A percentile compares a stretch with the other conserved stretches of the same genome.
Evolutionary conservation across 1,140 invertebrate genomes (phyloP).

Genomic region (Thaumatotibia leucotreta): DNA sequence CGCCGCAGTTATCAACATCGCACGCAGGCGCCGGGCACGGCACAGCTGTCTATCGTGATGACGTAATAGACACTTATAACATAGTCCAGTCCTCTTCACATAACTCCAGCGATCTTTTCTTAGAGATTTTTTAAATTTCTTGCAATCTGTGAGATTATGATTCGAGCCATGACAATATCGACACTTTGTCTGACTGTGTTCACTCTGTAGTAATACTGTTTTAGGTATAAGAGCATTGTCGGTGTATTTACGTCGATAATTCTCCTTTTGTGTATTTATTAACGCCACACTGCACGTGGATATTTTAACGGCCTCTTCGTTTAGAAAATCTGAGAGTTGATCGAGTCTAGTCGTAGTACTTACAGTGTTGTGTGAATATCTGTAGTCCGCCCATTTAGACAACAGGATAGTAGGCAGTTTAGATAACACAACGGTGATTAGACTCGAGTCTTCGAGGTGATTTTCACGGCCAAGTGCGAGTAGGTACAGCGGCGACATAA

Average conservation of each 20-base stretch:
- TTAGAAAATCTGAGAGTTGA: conserved; percentile 19
- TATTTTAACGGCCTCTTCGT: conserved; percentile 21
- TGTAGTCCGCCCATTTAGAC: conserved; percentile 27
- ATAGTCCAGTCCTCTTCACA: conserved; percentile 16
- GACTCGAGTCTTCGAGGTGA: conserved; percentile 18
- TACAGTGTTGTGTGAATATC: conserved; percentile 15
- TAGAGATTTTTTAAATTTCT: conserved; percentile 26
- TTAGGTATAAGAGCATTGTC: neutral
- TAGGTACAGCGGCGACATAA: conserved; percentile 24
- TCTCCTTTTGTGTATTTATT: neutral
- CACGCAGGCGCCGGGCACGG: conserved; percentile 18
- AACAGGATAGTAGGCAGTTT: conserved; percentile 20
- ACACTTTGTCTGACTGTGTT: conserved; percentile 18
- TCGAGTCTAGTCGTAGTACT: conserved; percentile 1
- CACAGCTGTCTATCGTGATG: conserved; percentile 20
- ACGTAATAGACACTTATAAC: conserved; percentile 24
- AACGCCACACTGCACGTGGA: conserved; percentile 6
- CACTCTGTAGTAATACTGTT: conserved; percentile 4
- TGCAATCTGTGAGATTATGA: conserved; percentile 23
- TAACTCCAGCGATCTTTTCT: conserved; percentile 20
- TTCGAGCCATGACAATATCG: conserved; percentile 17
- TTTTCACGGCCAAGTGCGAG: conserved; percentile 18
- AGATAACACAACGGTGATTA: conserved; percentile 9
- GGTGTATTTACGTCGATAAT: neutral
- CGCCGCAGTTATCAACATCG: conserved; percentile 24